Evolutionary conservation across 2,113 vertebrate genomes (phyloP).

Genomic region (Varanus salvator): DNA sequence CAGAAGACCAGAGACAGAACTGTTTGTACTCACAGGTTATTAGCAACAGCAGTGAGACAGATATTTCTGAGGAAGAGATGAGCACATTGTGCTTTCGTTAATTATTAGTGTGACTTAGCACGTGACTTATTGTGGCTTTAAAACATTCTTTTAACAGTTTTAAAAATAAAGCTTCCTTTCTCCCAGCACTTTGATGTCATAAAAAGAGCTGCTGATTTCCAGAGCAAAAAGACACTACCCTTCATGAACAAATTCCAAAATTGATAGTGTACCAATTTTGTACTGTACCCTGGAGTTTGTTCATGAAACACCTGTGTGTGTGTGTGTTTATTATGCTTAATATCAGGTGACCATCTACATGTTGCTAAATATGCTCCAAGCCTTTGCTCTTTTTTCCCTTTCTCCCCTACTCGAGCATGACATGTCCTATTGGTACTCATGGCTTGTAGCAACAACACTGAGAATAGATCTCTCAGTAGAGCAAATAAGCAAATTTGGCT

Average conservation of each 20-base stretch:
- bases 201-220: too few species aligned
- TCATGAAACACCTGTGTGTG: too few species aligned
- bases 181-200: too few species aligned
- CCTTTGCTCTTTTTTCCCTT: too few species aligned
- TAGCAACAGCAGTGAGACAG: neutral
- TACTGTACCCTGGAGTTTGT: too few species aligned
- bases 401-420: neutral
- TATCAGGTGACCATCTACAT: neutral
- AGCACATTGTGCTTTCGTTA: neutral
- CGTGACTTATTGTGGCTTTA: too few species aligned
- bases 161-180: neutral
- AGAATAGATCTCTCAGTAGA: neutral
- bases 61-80: neutral
- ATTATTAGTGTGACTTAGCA: neutral
- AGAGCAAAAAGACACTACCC: too few species aligned
- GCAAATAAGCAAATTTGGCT: conserved; percentile 5
- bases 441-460: neutral
- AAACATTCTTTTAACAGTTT: too few species aligned
- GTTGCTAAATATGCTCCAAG: too few species aligned
- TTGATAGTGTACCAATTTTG: too few species aligned
- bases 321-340: neutral
- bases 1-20: too few species aligned
- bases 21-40: neutral
- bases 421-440: neutral
- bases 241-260: too few species aligned